phyloP scores from a whole-genome alignment of 1,140 invertebrate species.

The Bombyx mori region DNA sequence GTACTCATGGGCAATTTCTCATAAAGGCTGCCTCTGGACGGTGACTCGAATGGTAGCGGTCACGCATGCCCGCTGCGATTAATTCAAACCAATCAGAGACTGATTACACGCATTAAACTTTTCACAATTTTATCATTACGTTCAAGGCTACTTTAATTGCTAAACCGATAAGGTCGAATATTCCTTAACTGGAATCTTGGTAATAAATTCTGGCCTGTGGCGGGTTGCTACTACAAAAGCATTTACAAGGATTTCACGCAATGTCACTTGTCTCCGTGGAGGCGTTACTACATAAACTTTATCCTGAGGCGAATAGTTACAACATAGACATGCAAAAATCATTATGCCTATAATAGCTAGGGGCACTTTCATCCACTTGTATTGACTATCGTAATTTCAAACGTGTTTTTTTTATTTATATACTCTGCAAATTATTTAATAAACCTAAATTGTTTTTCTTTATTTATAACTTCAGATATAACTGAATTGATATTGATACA shows the following conservation, averaged over 20 bases:
- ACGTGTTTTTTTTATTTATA: too few species aligned
- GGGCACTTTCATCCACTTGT: too few species aligned
- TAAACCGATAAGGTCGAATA: constrained; percentile 24
- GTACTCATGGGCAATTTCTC: constrained; percentile 44
- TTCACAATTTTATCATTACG: constrained; percentile 36
- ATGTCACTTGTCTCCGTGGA: constrained; percentile 33
- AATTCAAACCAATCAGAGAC: constrained; percentile 66
- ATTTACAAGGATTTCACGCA: constrained; percentile 46
- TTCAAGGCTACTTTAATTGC: constrained; percentile 21
- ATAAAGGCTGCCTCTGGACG: constrained; percentile 42
- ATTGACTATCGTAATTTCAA: too few species aligned
- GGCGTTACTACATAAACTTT: constrained; percentile 31
- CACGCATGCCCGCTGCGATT: constrained; percentile 62
- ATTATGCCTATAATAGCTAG: constrained; percentile 10
- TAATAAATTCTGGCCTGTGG: constrained; percentile 7
- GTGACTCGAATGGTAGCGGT: constrained; percentile 53
- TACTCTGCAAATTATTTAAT: too few species aligned
- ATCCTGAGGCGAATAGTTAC: constrained; percentile 23
- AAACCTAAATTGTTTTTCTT: too few species aligned
- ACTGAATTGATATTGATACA: too few species aligned
- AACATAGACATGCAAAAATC: constrained; percentile 9
- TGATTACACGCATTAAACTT: constrained; percentile 66
- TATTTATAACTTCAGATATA: too few species aligned
- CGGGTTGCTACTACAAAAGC: constrained; percentile 20
- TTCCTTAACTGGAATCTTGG: constrained; percentile 5